Base-by-base conservation (phyloP, 2,797 vertebrate species). In the Cyprinella venusta region DNA sequence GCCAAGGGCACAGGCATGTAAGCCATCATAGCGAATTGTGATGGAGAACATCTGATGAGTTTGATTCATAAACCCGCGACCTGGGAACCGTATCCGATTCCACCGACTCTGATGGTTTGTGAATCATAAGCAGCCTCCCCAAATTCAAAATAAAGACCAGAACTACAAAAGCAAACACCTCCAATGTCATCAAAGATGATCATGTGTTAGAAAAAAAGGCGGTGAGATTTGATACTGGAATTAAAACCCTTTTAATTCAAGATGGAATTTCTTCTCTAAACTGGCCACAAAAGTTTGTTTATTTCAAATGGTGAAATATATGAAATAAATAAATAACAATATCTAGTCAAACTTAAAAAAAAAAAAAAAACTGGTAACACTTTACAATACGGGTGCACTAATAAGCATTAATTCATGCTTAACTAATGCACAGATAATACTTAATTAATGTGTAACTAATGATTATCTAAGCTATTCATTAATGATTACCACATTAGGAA, bases 61-160 rank as follows among this genome's bases (percentile, higher is more conserved):
- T 48, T 68, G 38, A 84, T 77, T 84, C 77, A 52, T 80, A 86
- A 83, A 87, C 63, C 82, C 18, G 24, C 24, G 71, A 79, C 75
- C 81, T 40, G 52, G 52, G 85, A 82, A 80, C 65, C 36, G 26
- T 77, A 16, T 59, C 76, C 21, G 48, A 26, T 56, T 56, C 10
- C 6, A 54, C 79, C 36, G n/a, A 36, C 16, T 8, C 38, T 38
- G 48, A 64, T 79, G 63, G 70, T 83, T 82, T 75, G 77, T 78
- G 74, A 86, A 86, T 79, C 82, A 78, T 36, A 36, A 36, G 63
- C 33, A 65, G 30, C 0, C 1, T 36, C 30, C 30, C 30, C 16
- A 65, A 64, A 8, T 18, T 65, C 5, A 65, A 65, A 59, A 33
- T 15, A 40, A 33, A 75, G 52, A 24, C 75, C 36, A 68, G 36